Base-by-base conservation (phyloP, 2,888 invertebrate genomes). In the Glyphotaelius pellucidus region DNA sequence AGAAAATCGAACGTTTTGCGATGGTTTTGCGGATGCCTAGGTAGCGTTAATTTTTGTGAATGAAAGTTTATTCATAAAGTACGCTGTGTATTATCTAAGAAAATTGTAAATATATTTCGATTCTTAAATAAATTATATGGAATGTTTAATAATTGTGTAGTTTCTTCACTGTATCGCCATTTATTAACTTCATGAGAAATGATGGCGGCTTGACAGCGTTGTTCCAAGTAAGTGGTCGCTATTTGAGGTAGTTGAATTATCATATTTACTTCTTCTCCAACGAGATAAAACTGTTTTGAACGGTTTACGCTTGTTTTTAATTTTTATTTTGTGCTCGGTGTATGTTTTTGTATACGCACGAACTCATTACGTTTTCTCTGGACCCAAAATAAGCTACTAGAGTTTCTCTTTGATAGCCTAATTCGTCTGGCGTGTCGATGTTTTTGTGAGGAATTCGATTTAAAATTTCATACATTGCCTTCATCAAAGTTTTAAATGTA, bases 191-290 rank as follows among this genome's bases (percentile, higher is more conserved):
- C 32, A 80, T 42, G 25, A 14, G 35, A 89, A 87, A 87, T 67
- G 32, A 91, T 91, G 91, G 91, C 91, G 91, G 91, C 91, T 91
- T 91, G 91, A 91, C 91, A 87, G 91, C 86, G 91, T 91, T 86
- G 90, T 81, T 19, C 42, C 81, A 42, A 90, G 90, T 90, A 79
- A 89, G 88, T 79, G 38, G 42, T 86, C n/a, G 67, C n/a, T 67
- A 25, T 67, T 67, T 86, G 30, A 42, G 30, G 30, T 30, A 30
- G n/a, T 42, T n/a, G 42, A 86, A n/a, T 30, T n/a, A 38, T 35
- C 32, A 19, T 85, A 11, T 85, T 85, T 30, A 47, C 12, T 86
- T n/a, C 12, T 42, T 25, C 30, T n/a, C 35, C 9, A 25, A 35
- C 32, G 35, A 83, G 35, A 19, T 83, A 25, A 83, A 35, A 25